Conservation (phyloP, 2,797 vertebrate genomes). For the Acestrorhynchus altus region DNA sequence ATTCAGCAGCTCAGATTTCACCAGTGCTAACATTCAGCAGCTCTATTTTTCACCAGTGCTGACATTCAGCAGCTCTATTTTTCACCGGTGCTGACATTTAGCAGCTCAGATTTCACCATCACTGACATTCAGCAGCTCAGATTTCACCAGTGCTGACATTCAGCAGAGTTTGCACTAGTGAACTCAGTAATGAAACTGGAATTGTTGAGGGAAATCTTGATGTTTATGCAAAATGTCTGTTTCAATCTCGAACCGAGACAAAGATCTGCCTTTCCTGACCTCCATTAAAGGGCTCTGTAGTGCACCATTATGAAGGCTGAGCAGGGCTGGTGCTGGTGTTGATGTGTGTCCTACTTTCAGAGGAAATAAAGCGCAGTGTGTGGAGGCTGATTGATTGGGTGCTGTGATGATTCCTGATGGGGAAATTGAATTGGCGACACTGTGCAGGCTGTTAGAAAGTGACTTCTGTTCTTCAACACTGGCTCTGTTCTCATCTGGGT, state of each 20-base stretch:
- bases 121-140: too few relatives aligned
- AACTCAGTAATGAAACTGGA: not conserved
- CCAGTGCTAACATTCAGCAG: too few relatives aligned
- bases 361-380: not conserved
- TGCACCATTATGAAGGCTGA: not conserved
- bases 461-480: not conserved
- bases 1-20: too few relatives aligned
- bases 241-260: not conserved
- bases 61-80: too few relatives aligned
- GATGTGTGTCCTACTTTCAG: constrained; percentile 40
- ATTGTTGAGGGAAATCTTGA: not conserved
- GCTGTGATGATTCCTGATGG: constrained; percentile 22
- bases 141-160: too few relatives aligned
- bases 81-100: too few relatives aligned
- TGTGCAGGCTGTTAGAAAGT: constrained; percentile 26
- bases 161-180: too few relatives aligned
- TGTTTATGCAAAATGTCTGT: not conserved
- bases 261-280: not conserved
- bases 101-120: too few relatives aligned
- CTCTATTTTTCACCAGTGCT: too few relatives aligned
- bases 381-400: constrained; percentile 38
- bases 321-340: constrained; percentile 36
- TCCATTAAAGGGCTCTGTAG: not conserved
- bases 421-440: constrained; percentile 16
- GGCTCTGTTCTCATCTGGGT: not conserved